Evolutionary conservation across 1,140 invertebrate genomes (phyloP).

Genomic region (Heliothis subflexa): DNA sequence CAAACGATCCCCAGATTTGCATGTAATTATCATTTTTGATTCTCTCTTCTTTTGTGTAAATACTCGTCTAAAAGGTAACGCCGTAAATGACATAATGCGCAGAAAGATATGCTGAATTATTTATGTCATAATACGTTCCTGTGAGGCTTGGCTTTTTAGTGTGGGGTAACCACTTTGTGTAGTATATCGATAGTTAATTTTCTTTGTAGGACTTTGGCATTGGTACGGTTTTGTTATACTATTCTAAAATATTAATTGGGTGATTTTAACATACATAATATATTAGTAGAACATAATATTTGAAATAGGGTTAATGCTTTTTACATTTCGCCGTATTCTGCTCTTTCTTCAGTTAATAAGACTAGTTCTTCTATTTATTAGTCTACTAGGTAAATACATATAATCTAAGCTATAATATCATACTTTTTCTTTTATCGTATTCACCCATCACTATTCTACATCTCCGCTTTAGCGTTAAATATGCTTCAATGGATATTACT

Average conservation of each 20-base stretch:
- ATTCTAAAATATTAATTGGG: neutral
- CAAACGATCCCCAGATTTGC: conserved; percentile 80
- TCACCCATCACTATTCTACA: conserved; percentile 55
- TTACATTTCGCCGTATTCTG: too few species aligned
- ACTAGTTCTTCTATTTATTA: too few species aligned
- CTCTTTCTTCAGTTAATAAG: too few species aligned
- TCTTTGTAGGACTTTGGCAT: neutral
- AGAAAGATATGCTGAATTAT: conserved; percentile 85
- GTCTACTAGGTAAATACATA: too few species aligned
- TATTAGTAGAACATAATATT: too few species aligned
- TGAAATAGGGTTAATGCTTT: too few species aligned
- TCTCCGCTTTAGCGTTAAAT: conserved; percentile 73
- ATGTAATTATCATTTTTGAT: conserved; percentile 86
- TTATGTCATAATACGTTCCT: conserved; percentile 80
- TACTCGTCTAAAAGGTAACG: conserved; percentile 81
- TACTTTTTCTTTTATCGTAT: neutral
- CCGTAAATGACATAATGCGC: conserved; percentile 85
- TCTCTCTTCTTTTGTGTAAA: conserved; percentile 85
- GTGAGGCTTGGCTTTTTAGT: conserved; percentile 51
- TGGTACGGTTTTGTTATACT: neutral
- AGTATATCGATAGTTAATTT: neutral
- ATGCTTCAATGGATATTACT: conserved; percentile 83
- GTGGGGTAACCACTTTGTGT: conserved; percentile 12
- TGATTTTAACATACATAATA: neutral
- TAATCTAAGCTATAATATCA: too few species aligned